Evolutionary conservation across 2,797 vertebrate genomes (phyloP).

Genomic region (Amphiprion clarkii): DNA sequence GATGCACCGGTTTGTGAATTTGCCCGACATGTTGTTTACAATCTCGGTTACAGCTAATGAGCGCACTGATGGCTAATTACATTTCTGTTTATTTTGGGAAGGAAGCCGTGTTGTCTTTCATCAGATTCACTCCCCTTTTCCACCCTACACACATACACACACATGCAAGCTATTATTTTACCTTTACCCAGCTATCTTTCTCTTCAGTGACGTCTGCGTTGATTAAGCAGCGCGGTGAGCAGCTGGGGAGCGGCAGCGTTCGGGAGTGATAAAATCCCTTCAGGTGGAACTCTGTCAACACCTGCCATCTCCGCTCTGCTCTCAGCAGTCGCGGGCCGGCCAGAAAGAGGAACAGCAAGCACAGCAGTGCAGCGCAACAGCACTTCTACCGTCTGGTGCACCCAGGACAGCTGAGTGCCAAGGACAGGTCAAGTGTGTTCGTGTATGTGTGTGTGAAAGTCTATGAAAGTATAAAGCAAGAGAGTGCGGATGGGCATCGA

Average conservation of each 20-base stretch:
- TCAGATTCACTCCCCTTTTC: background rate
- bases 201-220: constrained; percentile 48
- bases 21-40: constrained; percentile 47
- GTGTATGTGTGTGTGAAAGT: background rate
- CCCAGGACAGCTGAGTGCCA: constrained; percentile 59
- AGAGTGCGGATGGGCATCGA: background rate
- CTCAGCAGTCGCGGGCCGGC: constrained; percentile 37
- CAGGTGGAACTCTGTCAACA: constrained; percentile 81
- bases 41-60: constrained; percentile 46
- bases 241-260: constrained; percentile 61
- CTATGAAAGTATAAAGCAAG: constrained; percentile 2
- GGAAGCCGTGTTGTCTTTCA: constrained; percentile 35
- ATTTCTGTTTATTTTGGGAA: constrained; percentile 61
- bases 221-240: constrained; percentile 67
- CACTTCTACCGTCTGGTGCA: constrained; percentile 59
- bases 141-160: background rate
- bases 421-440: constrained; percentile 67
- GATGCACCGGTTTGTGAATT: constrained; percentile 33
- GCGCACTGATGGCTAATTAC: constrained; percentile 58
- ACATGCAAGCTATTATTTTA: constrained; percentile 19
- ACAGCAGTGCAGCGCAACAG: constrained; percentile 47
- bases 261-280: constrained; percentile 65
- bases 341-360: constrained; percentile 50
- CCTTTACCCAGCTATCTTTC: constrained; percentile 4
- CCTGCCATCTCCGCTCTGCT: constrained; percentile 71